Conservation (phyloP, 2,797 vertebrate genomes). For the Hippopotamyrus pictus region DNA sequence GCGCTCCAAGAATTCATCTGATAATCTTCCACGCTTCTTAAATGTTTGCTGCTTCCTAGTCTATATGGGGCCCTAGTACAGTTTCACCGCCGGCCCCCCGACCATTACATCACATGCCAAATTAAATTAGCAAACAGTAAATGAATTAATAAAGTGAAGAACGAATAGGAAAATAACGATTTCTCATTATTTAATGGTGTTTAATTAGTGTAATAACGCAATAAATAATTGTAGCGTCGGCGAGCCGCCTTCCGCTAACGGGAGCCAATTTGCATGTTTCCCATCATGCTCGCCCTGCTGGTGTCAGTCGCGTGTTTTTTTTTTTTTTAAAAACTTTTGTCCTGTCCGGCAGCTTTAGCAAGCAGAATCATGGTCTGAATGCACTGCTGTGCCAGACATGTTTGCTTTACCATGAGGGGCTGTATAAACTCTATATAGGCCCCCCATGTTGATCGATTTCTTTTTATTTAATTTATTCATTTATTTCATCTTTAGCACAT, state of each 20-base stretch:
- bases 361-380: too few species aligned
- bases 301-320: not conserved
- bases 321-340: too few species aligned
- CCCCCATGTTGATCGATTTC: too few species aligned
- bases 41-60: not conserved
- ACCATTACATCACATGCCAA: not conserved
- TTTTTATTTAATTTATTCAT: too few species aligned
- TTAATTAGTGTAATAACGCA: not conserved
- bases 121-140: not conserved
- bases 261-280: not conserved
- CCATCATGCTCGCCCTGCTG: not conserved
- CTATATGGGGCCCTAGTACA: not conserved
- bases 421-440: too few species aligned
- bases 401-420: too few species aligned
- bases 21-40: not conserved
- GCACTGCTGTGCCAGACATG: too few species aligned
- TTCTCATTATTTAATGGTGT: not conserved
- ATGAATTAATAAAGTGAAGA: not conserved
- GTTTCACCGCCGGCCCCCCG: not conserved
- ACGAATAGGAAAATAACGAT: not conserved
- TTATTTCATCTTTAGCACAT: too few species aligned
- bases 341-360: too few species aligned
- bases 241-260: not conserved
- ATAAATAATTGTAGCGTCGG: not conserved
- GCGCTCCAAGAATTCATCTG: not conserved